Percentiles rank a stretch among this genome's conserved stretches.
phyloP scores from a whole-genome alignment of 2,888 invertebrate genomes.

The Cephus sareptanus region DNA sequence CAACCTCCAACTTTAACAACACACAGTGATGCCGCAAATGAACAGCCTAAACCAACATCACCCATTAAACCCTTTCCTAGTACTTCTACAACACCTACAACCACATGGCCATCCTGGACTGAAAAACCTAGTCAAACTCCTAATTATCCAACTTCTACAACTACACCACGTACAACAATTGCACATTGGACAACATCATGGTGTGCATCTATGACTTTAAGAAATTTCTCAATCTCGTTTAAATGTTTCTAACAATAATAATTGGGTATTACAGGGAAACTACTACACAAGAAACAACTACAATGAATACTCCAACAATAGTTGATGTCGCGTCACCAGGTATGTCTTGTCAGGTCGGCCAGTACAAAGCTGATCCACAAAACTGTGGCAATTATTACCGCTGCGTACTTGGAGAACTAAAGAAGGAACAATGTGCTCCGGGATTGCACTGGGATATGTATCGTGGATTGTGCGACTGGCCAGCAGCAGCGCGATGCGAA shows the following conservation, averaged over 20 bases:
- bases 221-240: neutral
- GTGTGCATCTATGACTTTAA: neutral
- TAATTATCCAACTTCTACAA: neutral
- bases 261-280: neutral
- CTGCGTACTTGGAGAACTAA: conserved; percentile 79
- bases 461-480: conserved; percentile 83
- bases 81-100: conserved; percentile 42
- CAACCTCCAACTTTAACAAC: conserved; percentile 81
- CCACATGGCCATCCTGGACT: conserved; percentile 60
- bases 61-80: conserved; percentile 48
- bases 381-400: conserved; percentile 83
- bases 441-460: conserved; percentile 83
- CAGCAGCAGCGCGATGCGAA: conserved; percentile 77
- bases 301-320: conserved; percentile 34
- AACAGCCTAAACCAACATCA: conserved; percentile 38
- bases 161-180: neutral
- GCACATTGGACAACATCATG: neutral
- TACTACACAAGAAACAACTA: conserved; percentile 50
- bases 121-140: conserved; percentile 38
- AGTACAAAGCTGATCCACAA: conserved; percentile 71
- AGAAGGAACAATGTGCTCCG: conserved; percentile 80
- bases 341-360: conserved; percentile 63
- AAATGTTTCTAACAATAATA: neutral
- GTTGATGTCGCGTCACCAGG: conserved; percentile 24
- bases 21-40: conserved; percentile 71